These are phyloP conservation scores for Dichetophora obliterata DNA, from an alignment of 2,888 invertebrate species.

Conservation along the genomic window DNA sequence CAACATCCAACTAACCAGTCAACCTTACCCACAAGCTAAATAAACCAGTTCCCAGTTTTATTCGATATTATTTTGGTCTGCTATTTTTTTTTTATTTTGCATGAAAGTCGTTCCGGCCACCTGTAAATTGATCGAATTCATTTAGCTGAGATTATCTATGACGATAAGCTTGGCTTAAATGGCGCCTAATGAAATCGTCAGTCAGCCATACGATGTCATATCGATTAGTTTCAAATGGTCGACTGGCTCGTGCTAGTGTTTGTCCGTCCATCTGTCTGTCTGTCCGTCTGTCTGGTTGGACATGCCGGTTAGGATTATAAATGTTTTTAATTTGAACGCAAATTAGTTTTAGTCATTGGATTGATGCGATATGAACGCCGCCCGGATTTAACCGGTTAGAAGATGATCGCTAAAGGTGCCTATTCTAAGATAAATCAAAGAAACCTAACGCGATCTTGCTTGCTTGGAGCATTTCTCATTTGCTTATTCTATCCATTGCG, in stretches of 20 bases:
- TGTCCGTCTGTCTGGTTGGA: background rate
- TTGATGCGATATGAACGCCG: background rate
- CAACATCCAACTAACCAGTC: background rate
- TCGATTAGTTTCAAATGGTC: conserved; percentile 23
- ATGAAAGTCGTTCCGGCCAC: conserved; percentile 19
- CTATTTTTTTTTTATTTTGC: background rate
- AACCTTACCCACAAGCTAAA: background rate
- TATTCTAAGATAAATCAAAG: background rate
- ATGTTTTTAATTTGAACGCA: conserved; percentile 34
- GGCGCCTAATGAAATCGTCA: conserved; percentile 34
- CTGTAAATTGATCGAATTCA: conserved; percentile 32
- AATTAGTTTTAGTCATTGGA: conserved; percentile 2
- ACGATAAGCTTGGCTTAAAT: conserved; percentile 28
- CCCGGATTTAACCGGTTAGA: conserved; percentile 9
- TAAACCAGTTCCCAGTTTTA: background rate
- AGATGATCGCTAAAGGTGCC: background rate
- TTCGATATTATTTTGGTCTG: background rate
- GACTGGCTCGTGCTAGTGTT: background rate
- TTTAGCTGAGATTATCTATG: conserved; percentile 29
- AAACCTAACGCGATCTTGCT: background rate
- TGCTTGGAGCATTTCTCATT: too few species aligned
- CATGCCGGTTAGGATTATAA: conserved; percentile 20
- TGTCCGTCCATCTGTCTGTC: background rate
- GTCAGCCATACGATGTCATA: conserved; percentile 30
- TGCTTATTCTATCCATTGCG: too few species aligned